phyloP scores from a whole-genome alignment of 2,888 invertebrate species.

The Gibbula magus region DNA sequence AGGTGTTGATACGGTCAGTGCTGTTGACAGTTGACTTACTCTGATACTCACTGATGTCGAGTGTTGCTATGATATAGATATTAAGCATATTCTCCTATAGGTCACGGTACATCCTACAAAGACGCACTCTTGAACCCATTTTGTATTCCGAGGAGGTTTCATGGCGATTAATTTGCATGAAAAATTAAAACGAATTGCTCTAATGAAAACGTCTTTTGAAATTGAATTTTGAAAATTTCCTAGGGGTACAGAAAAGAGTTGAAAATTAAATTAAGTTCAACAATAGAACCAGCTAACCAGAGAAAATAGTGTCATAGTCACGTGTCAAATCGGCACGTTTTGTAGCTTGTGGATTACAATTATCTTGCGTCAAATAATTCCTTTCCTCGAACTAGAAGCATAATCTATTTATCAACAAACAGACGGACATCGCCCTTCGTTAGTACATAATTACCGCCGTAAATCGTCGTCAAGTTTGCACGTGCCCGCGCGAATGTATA shows the following conservation, averaged over 20 bases:
- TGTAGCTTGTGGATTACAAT: neutral
- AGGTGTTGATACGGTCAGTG: too few species aligned
- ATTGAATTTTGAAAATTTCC: constrained; percentile 9
- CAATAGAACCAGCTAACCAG: neutral
- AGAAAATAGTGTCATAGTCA: neutral
- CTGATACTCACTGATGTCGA: too few species aligned
- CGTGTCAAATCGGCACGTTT: neutral
- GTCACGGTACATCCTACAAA: too few species aligned
- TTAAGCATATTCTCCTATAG: too few species aligned
- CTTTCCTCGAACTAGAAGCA: neutral
- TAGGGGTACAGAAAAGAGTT: neutral
- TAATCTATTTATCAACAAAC: constrained; percentile 21
- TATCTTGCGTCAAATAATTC: constrained; percentile 13
- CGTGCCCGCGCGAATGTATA: neutral
- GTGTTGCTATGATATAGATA: too few species aligned
- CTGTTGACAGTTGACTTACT: too few species aligned
- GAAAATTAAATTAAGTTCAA: constrained; percentile 2
- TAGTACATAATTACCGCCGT: neutral
- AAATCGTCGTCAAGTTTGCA: neutral
- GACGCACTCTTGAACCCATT: too few species aligned
- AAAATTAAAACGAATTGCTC: neutral
- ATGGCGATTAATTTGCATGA: neutral
- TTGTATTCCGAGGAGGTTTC: neutral
- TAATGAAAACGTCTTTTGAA: neutral
- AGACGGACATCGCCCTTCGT: neutral